phyloP scores from a whole-genome alignment of 2,888 invertebrate genomes.

The Coleophora deauratella region DNA sequence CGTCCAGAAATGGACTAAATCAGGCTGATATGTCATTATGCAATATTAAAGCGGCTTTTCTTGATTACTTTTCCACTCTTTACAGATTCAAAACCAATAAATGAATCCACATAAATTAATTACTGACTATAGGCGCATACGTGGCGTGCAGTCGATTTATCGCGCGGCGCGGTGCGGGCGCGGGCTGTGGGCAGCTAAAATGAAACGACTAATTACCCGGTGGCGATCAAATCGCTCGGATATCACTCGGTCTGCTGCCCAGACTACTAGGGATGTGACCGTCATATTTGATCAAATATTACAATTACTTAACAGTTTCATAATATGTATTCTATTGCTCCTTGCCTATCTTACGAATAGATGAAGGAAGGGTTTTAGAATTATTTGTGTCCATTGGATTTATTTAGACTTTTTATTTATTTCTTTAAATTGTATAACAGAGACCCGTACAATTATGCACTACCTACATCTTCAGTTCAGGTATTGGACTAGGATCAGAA shows the following conservation, averaged over 20 bases:
- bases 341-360: too few species aligned
- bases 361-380: too few species aligned
- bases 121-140: constrained; percentile 42
- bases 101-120: constrained; percentile 55
- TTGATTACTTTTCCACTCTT: too few species aligned
- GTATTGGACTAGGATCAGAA: too few species aligned
- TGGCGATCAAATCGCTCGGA: constrained; percentile 49
- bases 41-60: too few species aligned
- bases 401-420: too few species aligned
- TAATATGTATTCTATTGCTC: background rate
- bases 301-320: background rate
- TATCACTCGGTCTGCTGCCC: constrained; percentile 8
- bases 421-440: too few species aligned
- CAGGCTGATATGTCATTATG: too few species aligned
- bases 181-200: constrained; percentile 43
- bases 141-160: constrained; percentile 48
- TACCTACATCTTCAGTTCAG: too few species aligned
- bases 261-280: constrained; percentile 6
- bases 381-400: too few species aligned
- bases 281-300: background rate
- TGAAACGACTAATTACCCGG: constrained; percentile 62
- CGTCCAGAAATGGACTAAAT: too few species aligned
- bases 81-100: constrained; percentile 27
- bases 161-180: constrained; percentile 33
- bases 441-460: too few species aligned